phyloP scores from a whole-genome alignment of 2,113 vertebrate genomes.

The Chunga burmeisteri region DNA sequence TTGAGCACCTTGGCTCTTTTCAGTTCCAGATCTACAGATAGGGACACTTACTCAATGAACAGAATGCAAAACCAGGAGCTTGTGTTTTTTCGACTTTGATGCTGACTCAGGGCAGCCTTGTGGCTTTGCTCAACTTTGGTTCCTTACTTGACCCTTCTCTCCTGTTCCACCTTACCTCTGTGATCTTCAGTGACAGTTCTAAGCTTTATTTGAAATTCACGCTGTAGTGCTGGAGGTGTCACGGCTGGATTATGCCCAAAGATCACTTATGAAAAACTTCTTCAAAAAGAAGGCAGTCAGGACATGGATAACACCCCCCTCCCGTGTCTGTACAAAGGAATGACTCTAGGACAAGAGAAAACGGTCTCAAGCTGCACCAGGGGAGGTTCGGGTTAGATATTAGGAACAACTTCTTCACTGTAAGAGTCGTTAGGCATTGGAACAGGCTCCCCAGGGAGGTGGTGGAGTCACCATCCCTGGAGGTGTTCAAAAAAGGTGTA shows the following conservation, averaged over 20 bases:
- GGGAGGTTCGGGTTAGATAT: too few relatives aligned
- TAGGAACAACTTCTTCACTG: too few relatives aligned
- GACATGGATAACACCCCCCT: background rate
- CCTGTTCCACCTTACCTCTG: background rate
- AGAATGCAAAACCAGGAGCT: background rate
- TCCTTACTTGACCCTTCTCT: background rate
- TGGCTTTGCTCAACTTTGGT: background rate
- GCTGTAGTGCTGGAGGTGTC: background rate
- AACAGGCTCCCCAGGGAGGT: too few relatives aligned
- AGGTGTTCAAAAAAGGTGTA: too few relatives aligned
- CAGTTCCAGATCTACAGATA: background rate
- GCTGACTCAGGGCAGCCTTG: background rate
- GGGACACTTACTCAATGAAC: background rate
- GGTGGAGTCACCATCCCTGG: too few relatives aligned
- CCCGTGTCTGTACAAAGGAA: fast-evolving
- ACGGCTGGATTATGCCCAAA: background rate
- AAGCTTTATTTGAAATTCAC: background rate
- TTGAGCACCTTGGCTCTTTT: background rate
- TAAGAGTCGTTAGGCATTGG: too few relatives aligned
- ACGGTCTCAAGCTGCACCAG: too few relatives aligned
- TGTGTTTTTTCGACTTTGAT: background rate
- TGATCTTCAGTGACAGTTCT: background rate
- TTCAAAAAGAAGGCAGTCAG: background rate
- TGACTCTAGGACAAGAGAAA: background rate
- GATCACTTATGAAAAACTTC: background rate